A percentile compares a stretch with the other conserved stretches of the same genome.
Conservation (phyloP, 2,888 invertebrate genomes). For the Oscheius onirici region DNA sequence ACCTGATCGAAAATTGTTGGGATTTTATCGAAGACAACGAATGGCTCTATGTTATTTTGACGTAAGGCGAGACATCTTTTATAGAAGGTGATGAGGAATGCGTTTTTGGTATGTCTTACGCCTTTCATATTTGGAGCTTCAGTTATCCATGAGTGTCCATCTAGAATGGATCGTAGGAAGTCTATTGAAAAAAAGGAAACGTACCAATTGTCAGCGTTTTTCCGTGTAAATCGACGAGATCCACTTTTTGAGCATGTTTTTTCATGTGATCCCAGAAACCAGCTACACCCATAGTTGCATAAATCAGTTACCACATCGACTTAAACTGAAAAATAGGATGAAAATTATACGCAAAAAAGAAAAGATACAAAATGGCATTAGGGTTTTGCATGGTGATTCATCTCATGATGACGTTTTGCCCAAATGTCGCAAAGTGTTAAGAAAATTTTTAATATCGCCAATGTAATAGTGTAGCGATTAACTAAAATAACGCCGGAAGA, state of each 20-base stretch:
- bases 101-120: conserved; percentile 21
- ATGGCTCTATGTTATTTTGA: conserved; percentile 39
- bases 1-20: conserved; percentile 11
- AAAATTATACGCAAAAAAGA: not conserved
- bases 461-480: too few relatives aligned
- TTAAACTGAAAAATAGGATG: not conserved
- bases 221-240: conserved; percentile 35
- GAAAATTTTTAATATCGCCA: too few relatives aligned
- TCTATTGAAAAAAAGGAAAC: conserved; percentile 24
- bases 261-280: conserved; percentile 49
- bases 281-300: conserved; percentile 44
- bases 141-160: conserved; percentile 57
- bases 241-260: conserved; percentile 32
- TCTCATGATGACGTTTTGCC: too few relatives aligned
- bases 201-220: conserved; percentile 53
- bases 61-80: conserved; percentile 38
- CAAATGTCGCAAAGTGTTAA: too few relatives aligned
- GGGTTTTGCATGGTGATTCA: too few relatives aligned
- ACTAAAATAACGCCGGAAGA: too few relatives aligned
- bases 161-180: too few relatives aligned
- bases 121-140: conserved; percentile 46
- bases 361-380: too few relatives aligned
- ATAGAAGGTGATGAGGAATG: conserved; percentile 45
- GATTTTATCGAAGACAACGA: conserved; percentile 48
- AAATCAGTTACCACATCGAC: conserved; percentile 2